phyloP scores from a whole-genome alignment of 2,888 invertebrate genomes.

The Ectemnius continuus region DNA sequence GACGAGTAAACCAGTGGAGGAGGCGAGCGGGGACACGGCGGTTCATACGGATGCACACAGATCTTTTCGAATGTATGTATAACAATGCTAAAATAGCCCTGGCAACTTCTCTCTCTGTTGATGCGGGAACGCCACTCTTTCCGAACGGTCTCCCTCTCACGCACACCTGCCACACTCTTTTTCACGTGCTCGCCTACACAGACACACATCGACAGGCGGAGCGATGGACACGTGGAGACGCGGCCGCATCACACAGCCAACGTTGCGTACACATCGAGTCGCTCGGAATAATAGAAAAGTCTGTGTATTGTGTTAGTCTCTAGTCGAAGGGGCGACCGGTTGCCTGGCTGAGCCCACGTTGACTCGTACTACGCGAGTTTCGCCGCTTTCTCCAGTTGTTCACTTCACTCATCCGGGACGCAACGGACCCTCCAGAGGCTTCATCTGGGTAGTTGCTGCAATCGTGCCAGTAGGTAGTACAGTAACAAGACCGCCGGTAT shows the following conservation, averaged over 20 bases:
- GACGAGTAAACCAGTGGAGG: too few relatives aligned
- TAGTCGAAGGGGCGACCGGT: too few relatives aligned
- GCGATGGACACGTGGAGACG: neutral
- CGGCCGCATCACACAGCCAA: neutral
- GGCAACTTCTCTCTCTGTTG: conserved; percentile 33
- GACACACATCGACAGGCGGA: conserved; percentile 9
- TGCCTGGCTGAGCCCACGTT: too few relatives aligned
- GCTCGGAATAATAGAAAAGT: conserved; percentile 53
- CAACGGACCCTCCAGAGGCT: conserved; percentile 54
- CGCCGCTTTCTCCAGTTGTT: conserved; percentile 21
- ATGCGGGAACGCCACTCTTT: conserved; percentile 10
- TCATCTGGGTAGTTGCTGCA: conserved; percentile 72
- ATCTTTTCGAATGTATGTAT: conserved; percentile 34
- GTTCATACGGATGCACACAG: conserved; percentile 24
- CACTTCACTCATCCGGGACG: conserved; percentile 23
- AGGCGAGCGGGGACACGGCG: too few relatives aligned
- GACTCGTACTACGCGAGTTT: neutral
- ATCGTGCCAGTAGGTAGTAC: conserved; percentile 60
- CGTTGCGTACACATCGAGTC: conserved; percentile 12
- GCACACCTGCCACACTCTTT: neutral
- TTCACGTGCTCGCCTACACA: conserved; percentile 8
- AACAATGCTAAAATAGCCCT: conserved; percentile 38
- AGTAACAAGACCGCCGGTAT: conserved; percentile 60
- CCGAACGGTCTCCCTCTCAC: conserved; percentile 11
- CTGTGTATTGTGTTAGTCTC: conserved; percentile 30